Conservation (phyloP, 1,140 invertebrate genomes). For the Danaus melanippus region DNA sequence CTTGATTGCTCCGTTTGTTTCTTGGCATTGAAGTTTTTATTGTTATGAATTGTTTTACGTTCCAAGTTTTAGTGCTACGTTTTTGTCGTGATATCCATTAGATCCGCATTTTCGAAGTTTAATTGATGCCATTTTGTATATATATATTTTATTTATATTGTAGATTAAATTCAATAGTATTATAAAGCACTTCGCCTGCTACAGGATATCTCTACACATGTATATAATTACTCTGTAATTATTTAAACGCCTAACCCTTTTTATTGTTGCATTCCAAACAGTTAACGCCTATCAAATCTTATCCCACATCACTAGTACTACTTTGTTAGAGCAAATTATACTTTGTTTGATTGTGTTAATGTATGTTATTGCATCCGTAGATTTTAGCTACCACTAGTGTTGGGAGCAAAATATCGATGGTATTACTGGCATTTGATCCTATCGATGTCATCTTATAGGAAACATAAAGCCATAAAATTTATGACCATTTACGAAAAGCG, state of each 20-base stretch:
- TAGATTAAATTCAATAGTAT: no score
- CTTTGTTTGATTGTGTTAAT: neutral
- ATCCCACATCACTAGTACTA: slow-evolving; percentile 7
- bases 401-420: slow-evolving; percentile 12
- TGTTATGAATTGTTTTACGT: slow-evolving; percentile 57
- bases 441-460: slow-evolving; percentile 6
- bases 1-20: slow-evolving; percentile 47
- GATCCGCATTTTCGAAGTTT: slow-evolving; percentile 4
- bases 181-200: no score
- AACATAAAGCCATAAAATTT: no score
- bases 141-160: no score
- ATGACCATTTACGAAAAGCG: no score
- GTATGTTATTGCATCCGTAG: neutral
- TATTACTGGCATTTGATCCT: slow-evolving; percentile 11
- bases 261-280: slow-evolving; percentile 3
- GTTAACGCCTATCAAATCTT: slow-evolving; percentile 14
- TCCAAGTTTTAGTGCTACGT: slow-evolving; percentile 20
- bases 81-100: slow-evolving; percentile 19
- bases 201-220: no score
- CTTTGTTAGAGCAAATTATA: slow-evolving; percentile 3
- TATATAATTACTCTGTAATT: no score
- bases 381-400: slow-evolving; percentile 10
- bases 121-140: neutral
- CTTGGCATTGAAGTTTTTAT: slow-evolving; percentile 53
- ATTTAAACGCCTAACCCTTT: no score